Percentiles rank a stretch among this genome's conserved stretches.
phyloP scores from a whole-genome alignment of 2,797 vertebrate species.

The Macropus fuliginosus region DNA sequence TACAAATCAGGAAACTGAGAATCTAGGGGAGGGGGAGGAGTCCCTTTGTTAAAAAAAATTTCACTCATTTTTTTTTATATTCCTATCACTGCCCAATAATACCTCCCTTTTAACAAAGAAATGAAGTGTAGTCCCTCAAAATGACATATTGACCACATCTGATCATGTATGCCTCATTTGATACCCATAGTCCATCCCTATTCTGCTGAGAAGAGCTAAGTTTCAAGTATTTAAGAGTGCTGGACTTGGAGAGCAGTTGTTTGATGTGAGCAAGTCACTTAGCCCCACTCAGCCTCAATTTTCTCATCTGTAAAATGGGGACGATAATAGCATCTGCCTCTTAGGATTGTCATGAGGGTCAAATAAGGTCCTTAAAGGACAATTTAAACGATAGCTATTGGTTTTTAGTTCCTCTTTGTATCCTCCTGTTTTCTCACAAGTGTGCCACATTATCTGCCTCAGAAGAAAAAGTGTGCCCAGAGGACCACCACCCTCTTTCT shows the following conservation, averaged over 20 bases:
- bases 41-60: neutral
- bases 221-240: neutral
- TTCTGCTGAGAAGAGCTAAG: neutral
- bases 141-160: neutral
- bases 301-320: neutral
- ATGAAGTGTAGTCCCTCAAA: neutral
- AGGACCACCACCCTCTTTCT: neutral
- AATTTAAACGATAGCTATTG: neutral
- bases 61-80: conserved; percentile 11
- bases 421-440: conserved; percentile 1
- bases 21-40: neutral
- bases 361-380: neutral
- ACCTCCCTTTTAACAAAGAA: neutral
- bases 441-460: neutral
- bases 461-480: neutral
- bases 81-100: neutral
- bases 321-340: neutral
- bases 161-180: neutral
- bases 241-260: neutral
- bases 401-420: neutral
- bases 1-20: neutral
- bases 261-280: neutral
- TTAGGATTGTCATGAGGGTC: neutral
- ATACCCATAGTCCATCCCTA: neutral
- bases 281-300: neutral